Evolutionary conservation across 2,888 invertebrate genomes (phyloP).

Genomic region (Drosophila melanocephala): DNA sequence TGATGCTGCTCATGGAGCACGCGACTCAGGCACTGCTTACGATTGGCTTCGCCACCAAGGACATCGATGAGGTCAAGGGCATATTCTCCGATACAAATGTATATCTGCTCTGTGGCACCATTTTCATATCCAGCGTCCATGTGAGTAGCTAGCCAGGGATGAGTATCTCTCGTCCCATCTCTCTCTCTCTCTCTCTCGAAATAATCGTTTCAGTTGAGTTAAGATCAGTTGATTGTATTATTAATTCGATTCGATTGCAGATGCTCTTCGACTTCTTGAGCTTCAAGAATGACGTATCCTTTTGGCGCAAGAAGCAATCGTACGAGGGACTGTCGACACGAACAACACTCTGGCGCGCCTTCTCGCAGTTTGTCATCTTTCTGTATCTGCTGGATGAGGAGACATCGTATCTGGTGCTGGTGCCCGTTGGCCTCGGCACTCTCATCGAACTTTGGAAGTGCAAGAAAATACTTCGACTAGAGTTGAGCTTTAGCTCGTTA

Average conservation of each 20-base stretch:
- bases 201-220: background rate
- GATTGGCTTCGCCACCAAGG: conserved; percentile 93
- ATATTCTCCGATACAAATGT: conserved; percentile 98
- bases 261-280: conserved; percentile 98
- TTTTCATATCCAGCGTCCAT: conserved; percentile 96
- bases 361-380: conserved; percentile 96
- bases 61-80: conserved; percentile 98
- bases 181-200: background rate
- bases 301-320: conserved; percentile 94
- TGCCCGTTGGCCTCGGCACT: conserved; percentile 94
- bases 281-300: conserved; percentile 98
- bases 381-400: conserved; percentile 96
- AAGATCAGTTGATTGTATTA: background rate
- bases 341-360: conserved; percentile 96
- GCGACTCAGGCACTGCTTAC: conserved; percentile 90
- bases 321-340: conserved; percentile 96
- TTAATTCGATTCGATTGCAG: conserved; percentile 86
- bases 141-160: conserved; percentile 87
- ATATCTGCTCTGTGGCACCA: conserved; percentile 94
- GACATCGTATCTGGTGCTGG: conserved; percentile 94
- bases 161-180: background rate
- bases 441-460: conserved; percentile 99
- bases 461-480: conserved; percentile 94
- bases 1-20: conserved; percentile 91
- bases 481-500: conserved; percentile 86